Evolutionary conservation across 1,140 invertebrate genomes (phyloP).

Genomic region (Lepidostoma basale): DNA sequence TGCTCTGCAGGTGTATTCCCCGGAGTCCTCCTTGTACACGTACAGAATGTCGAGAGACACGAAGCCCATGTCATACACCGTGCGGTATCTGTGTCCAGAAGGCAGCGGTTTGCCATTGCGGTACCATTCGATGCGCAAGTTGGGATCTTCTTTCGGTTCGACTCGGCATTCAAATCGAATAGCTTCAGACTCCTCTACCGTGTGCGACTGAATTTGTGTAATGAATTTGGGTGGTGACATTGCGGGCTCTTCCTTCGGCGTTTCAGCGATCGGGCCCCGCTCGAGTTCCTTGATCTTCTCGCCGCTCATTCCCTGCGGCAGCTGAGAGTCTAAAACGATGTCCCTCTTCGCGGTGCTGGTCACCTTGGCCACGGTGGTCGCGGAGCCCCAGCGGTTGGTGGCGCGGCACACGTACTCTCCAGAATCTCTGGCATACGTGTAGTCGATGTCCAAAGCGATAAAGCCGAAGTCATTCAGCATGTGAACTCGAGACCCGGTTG

Average conservation of each 20-base stretch:
- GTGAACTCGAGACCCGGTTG: constrained; percentile 86
- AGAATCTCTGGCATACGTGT: constrained; percentile 82
- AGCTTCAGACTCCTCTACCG: constrained; percentile 86
- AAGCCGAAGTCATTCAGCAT: constrained; percentile 94
- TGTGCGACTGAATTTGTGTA: constrained; percentile 81
- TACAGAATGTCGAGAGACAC: constrained; percentile 93
- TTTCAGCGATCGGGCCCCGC: constrained; percentile 75
- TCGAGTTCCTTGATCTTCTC: constrained; percentile 93
- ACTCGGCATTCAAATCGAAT: constrained; percentile 94
- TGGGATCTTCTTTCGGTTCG: constrained; percentile 93
- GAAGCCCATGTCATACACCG: constrained; percentile 93
- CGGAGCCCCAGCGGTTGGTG: constrained; percentile 84
- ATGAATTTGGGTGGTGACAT: constrained; percentile 81
- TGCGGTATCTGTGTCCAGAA: constrained; percentile 89
- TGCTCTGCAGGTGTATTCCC: constrained; percentile 89
- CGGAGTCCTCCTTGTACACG: constrained; percentile 91
- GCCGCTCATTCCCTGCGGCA: constrained; percentile 90
- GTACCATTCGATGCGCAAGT: constrained; percentile 91
- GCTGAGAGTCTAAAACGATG: constrained; percentile 89
- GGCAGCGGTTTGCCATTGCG: constrained; percentile 87
- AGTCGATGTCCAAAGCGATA: constrained; percentile 86
- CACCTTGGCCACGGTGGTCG: constrained; percentile 82
- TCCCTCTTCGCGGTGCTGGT: constrained; percentile 84
- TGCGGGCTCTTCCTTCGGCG: constrained; percentile 70
- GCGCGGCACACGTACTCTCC: constrained; percentile 87